Evolutionary conservation across 2,888 invertebrate species (phyloP).

Genomic region (Chorisops tibialis): DNA sequence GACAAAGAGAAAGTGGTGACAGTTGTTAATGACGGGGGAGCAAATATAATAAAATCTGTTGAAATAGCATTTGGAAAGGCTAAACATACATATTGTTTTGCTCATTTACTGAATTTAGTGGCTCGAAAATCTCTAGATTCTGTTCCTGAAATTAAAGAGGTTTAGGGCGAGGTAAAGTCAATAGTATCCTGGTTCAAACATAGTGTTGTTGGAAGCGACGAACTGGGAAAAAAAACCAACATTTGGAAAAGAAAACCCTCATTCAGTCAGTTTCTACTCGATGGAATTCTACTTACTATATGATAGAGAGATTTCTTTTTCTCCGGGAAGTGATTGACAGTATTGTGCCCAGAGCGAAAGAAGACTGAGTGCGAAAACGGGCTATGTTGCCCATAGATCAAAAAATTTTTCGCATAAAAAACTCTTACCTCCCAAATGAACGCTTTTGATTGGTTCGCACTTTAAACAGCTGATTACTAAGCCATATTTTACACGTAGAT

Average conservation of each 20-base stretch:
- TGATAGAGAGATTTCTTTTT: too few species aligned
- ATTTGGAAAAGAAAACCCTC: not conserved
- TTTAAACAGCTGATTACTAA: too few species aligned
- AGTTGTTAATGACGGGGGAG: slow-evolving; percentile 35
- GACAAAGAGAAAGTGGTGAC: slow-evolving; percentile 28
- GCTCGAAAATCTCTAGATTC: slow-evolving; percentile 28
- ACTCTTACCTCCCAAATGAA: too few species aligned
- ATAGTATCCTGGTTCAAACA: slow-evolving; percentile 37
- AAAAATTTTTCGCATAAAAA: too few species aligned
- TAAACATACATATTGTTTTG: slow-evolving; percentile 35
- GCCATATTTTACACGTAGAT: too few species aligned
- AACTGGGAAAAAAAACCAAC: slow-evolving; percentile 23
- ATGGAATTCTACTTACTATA: slow-evolving; percentile 36
- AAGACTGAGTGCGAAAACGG: too few species aligned
- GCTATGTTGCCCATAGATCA: too few species aligned
- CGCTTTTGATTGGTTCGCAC: too few species aligned
- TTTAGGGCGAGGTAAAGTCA: slow-evolving; percentile 33
- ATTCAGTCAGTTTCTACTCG: slow-evolving; percentile 35
- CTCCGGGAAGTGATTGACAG: too few species aligned
- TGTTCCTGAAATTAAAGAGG: slow-evolving; percentile 24
- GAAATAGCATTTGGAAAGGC: slow-evolving; percentile 31
- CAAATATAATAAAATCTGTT: slow-evolving; percentile 35
- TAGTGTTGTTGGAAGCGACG: slow-evolving; percentile 33
- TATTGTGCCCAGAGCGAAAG: too few species aligned
- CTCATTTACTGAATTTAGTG: slow-evolving; percentile 36